Percentiles rank a stretch among this genome's conserved stretches.
These are phyloP conservation scores for Heteromormyrus szaboi DNA, from an alignment of 2,797 vertebrate species.

Conservation along the genomic window DNA sequence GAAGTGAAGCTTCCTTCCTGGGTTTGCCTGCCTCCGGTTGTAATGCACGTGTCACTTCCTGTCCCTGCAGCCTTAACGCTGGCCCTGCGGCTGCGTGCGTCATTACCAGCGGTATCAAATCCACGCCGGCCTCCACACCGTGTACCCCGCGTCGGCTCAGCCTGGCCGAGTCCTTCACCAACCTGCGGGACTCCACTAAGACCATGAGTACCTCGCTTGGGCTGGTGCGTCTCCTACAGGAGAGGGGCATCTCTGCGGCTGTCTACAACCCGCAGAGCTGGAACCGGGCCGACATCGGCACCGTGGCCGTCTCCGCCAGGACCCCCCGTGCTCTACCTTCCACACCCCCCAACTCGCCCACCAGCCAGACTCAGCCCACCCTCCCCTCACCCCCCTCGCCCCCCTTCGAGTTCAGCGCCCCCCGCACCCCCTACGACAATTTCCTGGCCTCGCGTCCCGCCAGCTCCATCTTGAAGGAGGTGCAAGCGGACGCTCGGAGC, in stretches of 20 bases:
- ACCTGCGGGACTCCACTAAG: constrained; percentile 85
- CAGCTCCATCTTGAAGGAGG: constrained; percentile 87
- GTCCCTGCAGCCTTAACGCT: constrained; percentile 63
- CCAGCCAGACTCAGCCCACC: constrained; percentile 49
- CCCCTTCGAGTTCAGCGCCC: constrained; percentile 81
- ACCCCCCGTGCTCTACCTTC: constrained; percentile 61
- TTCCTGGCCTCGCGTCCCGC: constrained; percentile 96
- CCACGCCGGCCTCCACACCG: constrained; percentile 79
- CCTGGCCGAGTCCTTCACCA: constrained; percentile 88
- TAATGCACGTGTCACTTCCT: neutral
- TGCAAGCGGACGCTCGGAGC: constrained; percentile 69
- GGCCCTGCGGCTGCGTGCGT: constrained; percentile 59
- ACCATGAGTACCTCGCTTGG: constrained; percentile 94
- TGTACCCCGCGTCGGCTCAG: constrained; percentile 89
- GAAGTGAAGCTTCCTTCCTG: neutral
- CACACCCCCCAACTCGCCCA: constrained; percentile 82
- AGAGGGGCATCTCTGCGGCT: constrained; percentile 84
- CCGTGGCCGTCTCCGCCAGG: constrained; percentile 43
- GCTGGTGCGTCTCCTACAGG: constrained; percentile 84
- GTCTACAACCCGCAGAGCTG: constrained; percentile 86
- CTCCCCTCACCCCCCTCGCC: constrained; percentile 53
- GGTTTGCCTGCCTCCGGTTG: neutral
- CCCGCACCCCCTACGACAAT: constrained; percentile 74
- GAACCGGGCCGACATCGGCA: constrained; percentile 67
- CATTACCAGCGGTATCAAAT: constrained; percentile 63